A percentile compares a stretch with the other conserved stretches of the same genome.
Conservation (phyloP, 2,797 vertebrate species). For the Florisuga fusca region DNA sequence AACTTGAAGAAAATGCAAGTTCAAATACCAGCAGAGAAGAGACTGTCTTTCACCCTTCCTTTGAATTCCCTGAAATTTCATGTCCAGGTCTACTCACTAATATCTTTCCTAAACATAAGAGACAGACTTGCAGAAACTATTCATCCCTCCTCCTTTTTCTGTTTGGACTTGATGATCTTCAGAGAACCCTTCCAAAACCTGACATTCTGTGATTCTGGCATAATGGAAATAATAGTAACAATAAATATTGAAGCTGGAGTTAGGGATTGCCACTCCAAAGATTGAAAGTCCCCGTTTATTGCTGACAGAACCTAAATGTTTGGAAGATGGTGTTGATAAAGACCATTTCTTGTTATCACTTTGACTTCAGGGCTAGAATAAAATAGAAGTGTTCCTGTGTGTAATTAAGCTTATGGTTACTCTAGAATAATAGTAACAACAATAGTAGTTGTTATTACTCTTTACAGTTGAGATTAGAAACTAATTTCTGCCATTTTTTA, state of each 20-base stretch:
- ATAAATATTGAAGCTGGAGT: background rate
- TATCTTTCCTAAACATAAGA: slow-evolving; percentile 43
- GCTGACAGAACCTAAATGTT: background rate
- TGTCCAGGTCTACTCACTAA: background rate
- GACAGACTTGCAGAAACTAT: slow-evolving; percentile 16
- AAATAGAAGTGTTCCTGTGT: background rate
- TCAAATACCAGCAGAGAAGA: slow-evolving; percentile 58
- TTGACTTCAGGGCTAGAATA: background rate
- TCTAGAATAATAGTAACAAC: background rate
- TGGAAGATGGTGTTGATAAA: background rate
- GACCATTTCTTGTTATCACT: background rate
- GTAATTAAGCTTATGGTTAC: background rate
- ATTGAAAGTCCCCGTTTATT: background rate
- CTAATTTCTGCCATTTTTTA: background rate
- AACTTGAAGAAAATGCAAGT: slow-evolving; percentile 39
- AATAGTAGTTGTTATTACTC: background rate
- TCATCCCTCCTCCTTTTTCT: background rate
- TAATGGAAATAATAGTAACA: slow-evolving; percentile 13
- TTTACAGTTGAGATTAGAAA: background rate
- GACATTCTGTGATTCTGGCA: no score
- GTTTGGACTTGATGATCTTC: background rate
- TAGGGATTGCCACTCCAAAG: background rate
- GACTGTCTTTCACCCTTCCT: slow-evolving; percentile 42
- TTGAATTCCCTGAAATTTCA: slow-evolving; percentile 58
- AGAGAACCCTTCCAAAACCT: no score